Conservation (phyloP, 2,113 vertebrate species). For the Merops nubicus region DNA sequence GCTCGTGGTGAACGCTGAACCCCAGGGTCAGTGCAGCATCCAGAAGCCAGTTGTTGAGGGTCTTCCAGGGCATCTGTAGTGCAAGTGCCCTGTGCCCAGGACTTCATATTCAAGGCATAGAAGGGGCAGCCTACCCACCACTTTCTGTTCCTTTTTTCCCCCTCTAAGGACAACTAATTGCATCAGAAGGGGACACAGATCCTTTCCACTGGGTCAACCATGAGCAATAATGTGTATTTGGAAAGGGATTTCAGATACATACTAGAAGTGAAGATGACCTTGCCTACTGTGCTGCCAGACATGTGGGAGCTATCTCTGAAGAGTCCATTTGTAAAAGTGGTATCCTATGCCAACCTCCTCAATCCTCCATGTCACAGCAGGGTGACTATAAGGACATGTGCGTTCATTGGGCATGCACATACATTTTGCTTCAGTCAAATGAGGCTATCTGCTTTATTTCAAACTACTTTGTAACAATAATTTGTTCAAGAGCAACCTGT, state of each 20-base stretch:
- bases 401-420: rapidly evolving
- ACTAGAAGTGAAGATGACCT: background rate
- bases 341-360: background rate
- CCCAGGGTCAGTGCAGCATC: rapidly evolving
- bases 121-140: background rate
- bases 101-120: background rate
- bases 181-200: background rate
- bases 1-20: rapidly evolving
- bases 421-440: background rate
- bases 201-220: background rate
- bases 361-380: background rate
- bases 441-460: background rate
- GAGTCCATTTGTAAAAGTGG: background rate
- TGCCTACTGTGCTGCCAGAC: background rate
- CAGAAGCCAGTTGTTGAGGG: rapidly evolving
- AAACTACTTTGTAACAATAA: background rate
- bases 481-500: background rate
- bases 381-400: background rate
- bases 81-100: background rate
- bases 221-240: rapidly evolving
- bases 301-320: background rate
- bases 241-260: background rate
- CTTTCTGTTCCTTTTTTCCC: background rate
- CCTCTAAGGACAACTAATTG: background rate
- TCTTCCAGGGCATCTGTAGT: background rate